Evolutionary conservation across 2,888 invertebrate species (phyloP), one percentile per base, ranked within the genome.

Genomic region (Sinotaia quadrata): DNA sequence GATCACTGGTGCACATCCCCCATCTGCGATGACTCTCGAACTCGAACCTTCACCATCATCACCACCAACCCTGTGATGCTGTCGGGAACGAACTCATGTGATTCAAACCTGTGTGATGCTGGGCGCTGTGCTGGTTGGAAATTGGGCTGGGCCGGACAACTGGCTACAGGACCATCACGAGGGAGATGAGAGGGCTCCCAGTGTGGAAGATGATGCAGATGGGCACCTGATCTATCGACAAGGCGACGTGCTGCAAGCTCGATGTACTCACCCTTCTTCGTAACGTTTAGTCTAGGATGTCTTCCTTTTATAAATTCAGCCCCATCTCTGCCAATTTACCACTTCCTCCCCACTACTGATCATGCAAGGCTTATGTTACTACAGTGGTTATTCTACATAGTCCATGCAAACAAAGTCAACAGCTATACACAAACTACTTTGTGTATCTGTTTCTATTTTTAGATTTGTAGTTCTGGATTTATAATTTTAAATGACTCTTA

Each of bases 151-250:
- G 41, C n/a, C 44, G 51, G 60, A 18, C 37, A 44, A 44, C 2
- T 18, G 44, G 51, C 21, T 12, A 0, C 54, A 70, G 72, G 65
- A 70, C 34, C 69, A 52, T 37, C 71, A 67, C 59, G 71, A 77
- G 61, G 73, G 75, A 57, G 71, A 63, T 67, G 77, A 77, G 69
- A 67, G 78, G 70, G 78, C 93, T 89, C 95, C 96, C 90, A 94
- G 95, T 91, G 94, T 98, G 91, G 95, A 96, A 93, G 87, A 99
- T 92, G 98, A 99, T 92, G 95, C 95, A 91, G 98, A 99, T 91
- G 99, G 99, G 91, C 98, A 99, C 91, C 96, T 99, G 92, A 94
- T 99, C 91, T 99, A 98, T 94, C 94, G 94, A 92, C 93, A 93
- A 91, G 98, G 98, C 91, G 98, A 98, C 92, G 92, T 96, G 91